These are phyloP conservation scores for Anoplius nigerrimus DNA, from an alignment of 2,888 invertebrate species.

Conservation along the genomic window DNA sequence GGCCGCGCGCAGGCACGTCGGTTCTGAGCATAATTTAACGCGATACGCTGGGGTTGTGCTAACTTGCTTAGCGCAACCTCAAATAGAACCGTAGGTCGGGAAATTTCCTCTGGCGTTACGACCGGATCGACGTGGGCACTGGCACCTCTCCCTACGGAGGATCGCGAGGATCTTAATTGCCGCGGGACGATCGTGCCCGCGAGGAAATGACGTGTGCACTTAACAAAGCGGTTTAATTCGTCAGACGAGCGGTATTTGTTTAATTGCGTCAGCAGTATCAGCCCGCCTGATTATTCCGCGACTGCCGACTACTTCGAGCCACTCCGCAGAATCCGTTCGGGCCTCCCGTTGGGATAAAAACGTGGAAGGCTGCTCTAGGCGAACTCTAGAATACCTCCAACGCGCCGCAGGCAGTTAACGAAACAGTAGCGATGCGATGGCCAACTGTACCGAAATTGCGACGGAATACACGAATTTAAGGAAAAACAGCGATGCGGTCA, in stretches of 20 bases:
- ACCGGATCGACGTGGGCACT: constrained; percentile 59
- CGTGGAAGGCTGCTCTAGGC: too few relatives aligned
- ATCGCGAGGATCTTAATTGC: constrained; percentile 58
- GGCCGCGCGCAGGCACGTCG: constrained; percentile 56
- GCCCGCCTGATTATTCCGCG: too few relatives aligned
- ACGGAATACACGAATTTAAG: too few relatives aligned
- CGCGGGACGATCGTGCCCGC: constrained; percentile 46
- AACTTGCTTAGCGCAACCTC: constrained; percentile 75
- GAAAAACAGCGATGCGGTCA: neutral
- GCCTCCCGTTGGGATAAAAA: too few relatives aligned
- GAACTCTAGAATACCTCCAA: too few relatives aligned
- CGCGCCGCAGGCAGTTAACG: too few relatives aligned
- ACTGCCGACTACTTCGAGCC: too few relatives aligned
- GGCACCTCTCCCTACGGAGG: constrained; percentile 37
- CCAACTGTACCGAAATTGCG: too few relatives aligned
- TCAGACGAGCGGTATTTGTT: too few relatives aligned
- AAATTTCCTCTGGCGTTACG: constrained; percentile 71
- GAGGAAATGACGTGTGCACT: constrained; percentile 50
- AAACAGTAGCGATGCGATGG: too few relatives aligned
- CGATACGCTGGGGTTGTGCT: constrained; percentile 74
- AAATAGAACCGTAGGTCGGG: constrained; percentile 72
- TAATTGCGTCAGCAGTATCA: too few relatives aligned
- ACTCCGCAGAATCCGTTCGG: too few relatives aligned
- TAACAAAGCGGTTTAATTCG: constrained; percentile 26
- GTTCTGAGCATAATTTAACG: constrained; percentile 75